phyloP scores from a whole-genome alignment of 1,140 invertebrate genomes.

The Bemisia tabaci region DNA sequence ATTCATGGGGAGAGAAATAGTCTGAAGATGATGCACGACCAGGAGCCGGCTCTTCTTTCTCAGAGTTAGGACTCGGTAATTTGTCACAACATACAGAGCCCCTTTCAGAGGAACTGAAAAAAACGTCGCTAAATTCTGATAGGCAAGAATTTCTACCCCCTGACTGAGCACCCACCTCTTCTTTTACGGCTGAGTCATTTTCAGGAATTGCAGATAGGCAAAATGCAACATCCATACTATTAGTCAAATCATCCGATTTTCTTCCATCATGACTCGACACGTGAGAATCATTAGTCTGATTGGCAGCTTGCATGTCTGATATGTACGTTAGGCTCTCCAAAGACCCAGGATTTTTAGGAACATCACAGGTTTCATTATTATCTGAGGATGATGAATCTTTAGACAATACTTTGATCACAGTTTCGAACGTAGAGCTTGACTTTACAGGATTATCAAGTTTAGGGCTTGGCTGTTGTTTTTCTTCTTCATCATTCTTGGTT shows the following conservation, averaged over 20 bases:
- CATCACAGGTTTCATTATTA: background rate
- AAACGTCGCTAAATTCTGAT: background rate
- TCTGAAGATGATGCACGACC: background rate
- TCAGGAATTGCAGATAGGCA: background rate
- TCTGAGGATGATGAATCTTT: background rate
- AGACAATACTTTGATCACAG: background rate
- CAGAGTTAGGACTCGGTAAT: too few species aligned
- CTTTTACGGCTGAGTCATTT: background rate
- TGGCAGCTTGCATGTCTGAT: background rate
- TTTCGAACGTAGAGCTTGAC: background rate
- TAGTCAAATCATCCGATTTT: background rate
- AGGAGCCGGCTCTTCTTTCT: too few species aligned
- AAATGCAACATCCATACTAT: background rate
- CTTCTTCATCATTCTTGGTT: background rate
- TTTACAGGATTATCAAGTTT: background rate
- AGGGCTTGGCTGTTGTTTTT: background rate
- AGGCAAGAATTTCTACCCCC: too few species aligned
- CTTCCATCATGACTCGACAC: background rate
- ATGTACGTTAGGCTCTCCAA: background rate
- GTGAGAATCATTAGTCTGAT: background rate
- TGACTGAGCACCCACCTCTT: too few species aligned
- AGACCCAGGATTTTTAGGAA: background rate
- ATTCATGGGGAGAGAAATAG: background rate
- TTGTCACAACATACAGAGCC: background rate
- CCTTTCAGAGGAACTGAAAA: background rate